These are phyloP conservation scores for Cassiopea andromeda DNA, from an alignment of 30 jellyfish, hydroid and myxozoan genomes.

Conservation along the genomic window DNA sequence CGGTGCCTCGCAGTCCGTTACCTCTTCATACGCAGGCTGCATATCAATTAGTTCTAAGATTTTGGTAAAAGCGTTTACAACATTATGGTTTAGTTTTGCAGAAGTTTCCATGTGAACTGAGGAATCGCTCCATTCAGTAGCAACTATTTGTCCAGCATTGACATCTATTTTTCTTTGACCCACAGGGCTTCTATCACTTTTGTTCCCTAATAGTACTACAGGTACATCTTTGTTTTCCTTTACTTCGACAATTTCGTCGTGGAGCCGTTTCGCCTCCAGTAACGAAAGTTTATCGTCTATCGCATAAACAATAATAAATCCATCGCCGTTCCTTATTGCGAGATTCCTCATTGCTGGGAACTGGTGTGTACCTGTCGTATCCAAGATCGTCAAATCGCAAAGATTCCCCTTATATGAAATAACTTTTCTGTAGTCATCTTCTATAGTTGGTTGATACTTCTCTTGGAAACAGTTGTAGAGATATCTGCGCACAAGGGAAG, in stretches of 20 bases:
- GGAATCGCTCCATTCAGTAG: constrained; percentile 55
- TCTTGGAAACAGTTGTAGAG: constrained; percentile 76
- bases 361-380: constrained; percentile 96
- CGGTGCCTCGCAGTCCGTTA: constrained; percentile 26
- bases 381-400: constrained; percentile 85
- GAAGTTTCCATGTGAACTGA: constrained; percentile 81
- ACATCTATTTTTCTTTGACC: constrained; percentile 60
- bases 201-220: constrained; percentile 83
- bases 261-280: constrained; percentile 87
- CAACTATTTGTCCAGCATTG: constrained; percentile 47
- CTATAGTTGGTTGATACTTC: constrained; percentile 82
- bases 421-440: constrained; percentile 88
- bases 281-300: constrained; percentile 80
- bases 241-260: constrained; percentile 62
- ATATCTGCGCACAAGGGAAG: constrained; percentile 84
- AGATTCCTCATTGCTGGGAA: constrained; percentile 97
- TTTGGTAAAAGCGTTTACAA: constrained; percentile 66
- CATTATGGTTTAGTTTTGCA: constrained; percentile 87
- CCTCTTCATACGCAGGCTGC: constrained; percentile 73
- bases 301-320: constrained; percentile 86
- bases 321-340: constrained; percentile 90
- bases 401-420: constrained; percentile 69
- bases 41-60: constrained; percentile 73
- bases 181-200: constrained; percentile 68
- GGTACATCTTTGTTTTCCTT: constrained; percentile 73